These are phyloP conservation scores for Hippocampus kuda DNA, from an alignment of 2,797 vertebrate genomes.

Conservation along the genomic window DNA sequence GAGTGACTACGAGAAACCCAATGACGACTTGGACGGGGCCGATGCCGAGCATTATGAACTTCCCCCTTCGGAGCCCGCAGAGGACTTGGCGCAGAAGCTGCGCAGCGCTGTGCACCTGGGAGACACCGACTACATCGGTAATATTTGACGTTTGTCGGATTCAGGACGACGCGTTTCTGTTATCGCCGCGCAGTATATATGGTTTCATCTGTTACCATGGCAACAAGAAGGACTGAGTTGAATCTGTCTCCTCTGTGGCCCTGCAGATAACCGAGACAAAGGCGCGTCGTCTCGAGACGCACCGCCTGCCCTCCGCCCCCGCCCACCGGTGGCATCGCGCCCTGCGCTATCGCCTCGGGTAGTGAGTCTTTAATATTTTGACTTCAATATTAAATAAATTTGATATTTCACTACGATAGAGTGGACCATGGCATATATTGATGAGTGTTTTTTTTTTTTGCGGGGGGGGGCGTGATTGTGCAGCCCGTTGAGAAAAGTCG, in stretches of 20 bases:
- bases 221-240: not conserved
- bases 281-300: conserved; percentile 5
- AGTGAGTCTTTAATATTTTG: conserved; percentile 19
- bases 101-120: conserved; percentile 65
- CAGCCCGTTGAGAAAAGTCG: conserved; percentile 16
- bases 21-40: conserved; percentile 59
- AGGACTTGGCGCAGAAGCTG: conserved; percentile 65
- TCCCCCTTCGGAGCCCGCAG: conserved; percentile 73
- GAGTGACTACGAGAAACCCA: conserved; percentile 80
- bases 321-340: conserved; percentile 19
- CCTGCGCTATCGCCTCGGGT: not conserved
- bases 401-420: too few species aligned
- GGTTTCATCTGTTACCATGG: not conserved
- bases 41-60: conserved; percentile 78
- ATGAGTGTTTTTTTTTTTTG: not conserved
- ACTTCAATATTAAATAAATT: not conserved
- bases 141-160: not conserved
- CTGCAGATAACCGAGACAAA: conserved; percentile 33
- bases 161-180: not conserved
- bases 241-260: not conserved
- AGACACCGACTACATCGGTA: conserved; percentile 79
- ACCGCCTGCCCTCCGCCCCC: conserved; percentile 36
- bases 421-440: not conserved
- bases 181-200: not conserved
- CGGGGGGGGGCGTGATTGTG: not conserved